Base-by-base conservation (phyloP, 2,888 invertebrate species). In the Smittia sp. region DNA sequence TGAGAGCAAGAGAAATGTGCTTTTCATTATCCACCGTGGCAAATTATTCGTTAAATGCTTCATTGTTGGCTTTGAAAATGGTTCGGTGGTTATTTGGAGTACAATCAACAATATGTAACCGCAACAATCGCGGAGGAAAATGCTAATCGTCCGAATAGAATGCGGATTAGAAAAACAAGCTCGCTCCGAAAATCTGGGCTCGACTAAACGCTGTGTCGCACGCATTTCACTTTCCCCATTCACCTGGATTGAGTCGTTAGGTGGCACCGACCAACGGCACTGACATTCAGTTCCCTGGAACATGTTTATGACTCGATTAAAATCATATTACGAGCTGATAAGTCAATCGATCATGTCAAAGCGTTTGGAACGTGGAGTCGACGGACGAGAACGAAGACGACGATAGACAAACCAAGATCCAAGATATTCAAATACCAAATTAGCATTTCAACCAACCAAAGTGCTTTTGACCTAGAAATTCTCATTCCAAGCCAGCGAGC, bases 371-470 rank as follows among this genome's bases (percentile, higher is more conserved):
- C 15, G 38, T 38, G 38, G 11, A 38, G 38, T 38, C 7, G 6
- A 38, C 11, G 6, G n/a, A n/a, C n/a, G n/a, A n/a, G n/a, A n/a
- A n/a, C n/a, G 38, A 38, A 38, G 38, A 6, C 6, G 38, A 38
- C 38, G 38, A 38, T 6, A 9, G 38, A 38, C 6, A 38, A 11
- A 38, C 6, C 38, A 11, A n/a, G n/a, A 46, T n/a, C 11, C 2
- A 6, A 46, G 46, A 46, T 67, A 67, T 67, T 67, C 46, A 41
- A 67, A 67, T 67, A 41, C 38, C 18, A 67, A 67, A 67, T 67
- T 67, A 67, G 67, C 67, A 67, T 67, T 67, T 41, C 24, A 38
- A 65, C 3, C n/a, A 38, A 65, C 67, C 66, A 67, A 67, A 67
- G 46, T 39, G 41, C 41, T 41, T 67, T 67, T 41, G 67, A 67